Evolutionary conservation across 2,113 vertebrate genomes (phyloP).

Genomic region (Sinocyclocheilus maitianheensis): DNA sequence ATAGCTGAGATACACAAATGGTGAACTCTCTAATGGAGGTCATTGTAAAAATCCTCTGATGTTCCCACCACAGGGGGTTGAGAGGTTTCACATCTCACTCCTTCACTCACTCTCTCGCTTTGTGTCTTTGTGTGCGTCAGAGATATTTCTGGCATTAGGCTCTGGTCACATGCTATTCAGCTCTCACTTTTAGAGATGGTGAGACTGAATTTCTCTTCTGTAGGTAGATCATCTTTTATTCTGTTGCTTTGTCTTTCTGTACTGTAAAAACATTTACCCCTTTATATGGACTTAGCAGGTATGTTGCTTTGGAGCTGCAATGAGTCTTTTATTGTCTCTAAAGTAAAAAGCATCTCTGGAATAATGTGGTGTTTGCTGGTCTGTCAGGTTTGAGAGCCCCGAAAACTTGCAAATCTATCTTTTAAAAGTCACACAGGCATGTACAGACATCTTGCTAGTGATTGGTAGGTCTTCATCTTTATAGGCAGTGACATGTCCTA

Average conservation of each 20-base stretch:
- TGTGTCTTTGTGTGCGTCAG: constrained; percentile 43
- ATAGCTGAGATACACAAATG: not conserved
- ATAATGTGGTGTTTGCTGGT: constrained; percentile 14
- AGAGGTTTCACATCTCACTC: constrained; percentile 27
- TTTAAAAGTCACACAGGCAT: constrained; percentile 11
- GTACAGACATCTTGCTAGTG: not conserved
- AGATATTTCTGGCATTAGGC: constrained; percentile 51
- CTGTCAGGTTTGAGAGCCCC: constrained; percentile 25
- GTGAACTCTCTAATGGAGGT: constrained; percentile 6
- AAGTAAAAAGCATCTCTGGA: not conserved
- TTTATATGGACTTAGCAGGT: not conserved
- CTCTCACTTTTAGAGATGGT: constrained; percentile 28
- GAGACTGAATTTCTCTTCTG: constrained; percentile 43
- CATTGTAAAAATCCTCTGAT: constrained; percentile 15
- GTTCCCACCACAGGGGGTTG: constrained; percentile 20
- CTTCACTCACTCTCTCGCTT: not conserved
- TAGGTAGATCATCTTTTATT: constrained; percentile 11
- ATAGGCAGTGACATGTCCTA: not conserved
- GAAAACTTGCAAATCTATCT: not conserved
- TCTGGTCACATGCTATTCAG: constrained; percentile 17
- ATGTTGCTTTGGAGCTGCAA: not conserved
- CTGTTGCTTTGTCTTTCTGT: not conserved
- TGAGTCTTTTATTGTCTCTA: not conserved
- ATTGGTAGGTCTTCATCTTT: not conserved
- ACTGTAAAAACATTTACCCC: not conserved